Percentiles rank a stretch among this genome's conserved stretches.
These are phyloP conservation scores for Columba guinea DNA, from an alignment of 2,797 vertebrate genomes.

Conservation along the genomic window DNA sequence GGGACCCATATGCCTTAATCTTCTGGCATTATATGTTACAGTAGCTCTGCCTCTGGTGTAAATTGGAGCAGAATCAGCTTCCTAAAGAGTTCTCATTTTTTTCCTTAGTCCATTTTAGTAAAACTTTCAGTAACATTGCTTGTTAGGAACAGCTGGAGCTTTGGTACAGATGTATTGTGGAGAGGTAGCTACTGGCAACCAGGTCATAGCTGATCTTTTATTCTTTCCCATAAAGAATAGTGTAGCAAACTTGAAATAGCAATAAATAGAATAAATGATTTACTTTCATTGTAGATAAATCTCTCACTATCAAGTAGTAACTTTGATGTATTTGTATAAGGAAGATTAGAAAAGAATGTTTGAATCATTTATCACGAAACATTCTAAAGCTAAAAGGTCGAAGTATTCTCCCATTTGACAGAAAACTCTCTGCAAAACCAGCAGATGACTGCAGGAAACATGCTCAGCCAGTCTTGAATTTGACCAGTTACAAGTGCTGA, in stretches of 20 bases:
- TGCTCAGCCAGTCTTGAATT: not conserved
- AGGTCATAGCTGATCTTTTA: not conserved
- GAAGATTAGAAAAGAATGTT: not conserved
- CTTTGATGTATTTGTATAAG: slow-evolving; percentile 1
- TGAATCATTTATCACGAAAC: not conserved
- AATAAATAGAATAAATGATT: not conserved
- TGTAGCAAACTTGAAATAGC: not conserved
- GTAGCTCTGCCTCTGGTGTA: not conserved
- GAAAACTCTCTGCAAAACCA: not conserved
- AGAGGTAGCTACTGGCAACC: not conserved
- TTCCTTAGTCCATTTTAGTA: not conserved
- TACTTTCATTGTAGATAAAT: not conserved
- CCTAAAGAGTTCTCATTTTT: not conserved
- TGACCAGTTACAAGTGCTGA: not conserved
- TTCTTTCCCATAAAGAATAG: not conserved
- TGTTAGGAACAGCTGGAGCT: not conserved
- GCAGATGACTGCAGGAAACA: not conserved
- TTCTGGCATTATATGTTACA: not conserved
- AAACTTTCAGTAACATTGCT: not conserved
- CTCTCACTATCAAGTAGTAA: not conserved
- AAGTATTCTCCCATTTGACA: not conserved
- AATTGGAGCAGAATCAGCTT: not conserved
- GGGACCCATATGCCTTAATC: not conserved
- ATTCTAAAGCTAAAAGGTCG: slow-evolving; percentile 5
- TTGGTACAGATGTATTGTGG: not conserved